A percentile compares a stretch with the other conserved stretches of the same genome.
These are phyloP conservation scores for Lochmaea crataegi DNA, from an alignment of 2,888 invertebrate species.

Conservation along the genomic window DNA sequence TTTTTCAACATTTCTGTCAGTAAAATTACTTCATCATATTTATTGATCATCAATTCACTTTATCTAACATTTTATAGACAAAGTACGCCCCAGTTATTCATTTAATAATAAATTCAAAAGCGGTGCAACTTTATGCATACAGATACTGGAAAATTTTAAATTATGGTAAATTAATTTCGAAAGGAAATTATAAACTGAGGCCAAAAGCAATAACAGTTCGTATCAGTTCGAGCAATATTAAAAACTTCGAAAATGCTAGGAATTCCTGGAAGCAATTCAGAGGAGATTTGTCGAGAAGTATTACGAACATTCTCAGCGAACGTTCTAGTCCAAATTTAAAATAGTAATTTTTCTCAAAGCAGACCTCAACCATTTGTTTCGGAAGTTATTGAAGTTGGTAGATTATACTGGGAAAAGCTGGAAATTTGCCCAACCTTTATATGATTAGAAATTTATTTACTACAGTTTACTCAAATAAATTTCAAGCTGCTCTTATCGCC, in stretches of 20 bases:
- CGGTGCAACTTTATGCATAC: background rate
- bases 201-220: slow-evolving; percentile 20
- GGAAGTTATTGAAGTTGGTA: slow-evolving; percentile 43
- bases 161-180: background rate
- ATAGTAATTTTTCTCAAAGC: slow-evolving; percentile 42
- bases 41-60: no score
- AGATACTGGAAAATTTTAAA: background rate
- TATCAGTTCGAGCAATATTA: slow-evolving; percentile 24
- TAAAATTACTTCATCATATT: no score
- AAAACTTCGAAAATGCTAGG: slow-evolving; percentile 32
- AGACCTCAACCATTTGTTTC: slow-evolving; percentile 44
- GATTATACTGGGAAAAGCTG: slow-evolving; percentile 41
- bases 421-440: slow-evolving; percentile 45
- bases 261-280: slow-evolving; percentile 32
- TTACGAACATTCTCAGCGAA: slow-evolving; percentile 28
- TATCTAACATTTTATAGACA: no score
- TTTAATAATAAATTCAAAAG: background rate
- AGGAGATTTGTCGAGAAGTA: slow-evolving; percentile 41
- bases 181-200: background rate
- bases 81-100: no score
- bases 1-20: no score
- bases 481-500: slow-evolving; percentile 14
- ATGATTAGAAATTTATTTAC: slow-evolving; percentile 46
- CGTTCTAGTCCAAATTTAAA: slow-evolving; percentile 41
- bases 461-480: slow-evolving; percentile 39